Base-by-base conservation (phyloP, 2,797 vertebrate genomes). In the Manis javanica region DNA sequence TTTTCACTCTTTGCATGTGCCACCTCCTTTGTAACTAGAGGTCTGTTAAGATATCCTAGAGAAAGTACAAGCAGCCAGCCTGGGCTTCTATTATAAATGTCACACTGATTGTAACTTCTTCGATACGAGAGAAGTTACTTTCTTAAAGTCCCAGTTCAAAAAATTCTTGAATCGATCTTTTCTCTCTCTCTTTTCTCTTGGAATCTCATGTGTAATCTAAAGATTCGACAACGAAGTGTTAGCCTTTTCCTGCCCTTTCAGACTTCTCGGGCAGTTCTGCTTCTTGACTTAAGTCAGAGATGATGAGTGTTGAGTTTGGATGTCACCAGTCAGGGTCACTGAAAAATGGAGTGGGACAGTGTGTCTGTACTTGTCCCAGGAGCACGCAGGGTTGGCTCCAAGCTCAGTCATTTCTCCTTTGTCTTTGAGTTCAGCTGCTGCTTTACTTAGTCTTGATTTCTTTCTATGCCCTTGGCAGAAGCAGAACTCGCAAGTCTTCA, bases 81-180 rank as follows among this genome's bases (percentile, higher is more conserved):
- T 93, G 55, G 15, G 34, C 78, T 75, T 71, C 85, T 42, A 42
- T 3, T 77, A 10, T 51, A 46, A 72, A 84, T 69, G 57, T 69
- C 59, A 39, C 46, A n/a, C 31, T 66, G 8, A 29, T 79, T 37
- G 13, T 61, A 68, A 37, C 72, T 78, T 18, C 10, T 63, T 78
- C 55, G 19, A 26, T 57, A 64, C 0, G 26, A 16, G n/a, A 19
- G 10, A 95, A 23, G 24, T n/a, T 72, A 51, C 72, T 88, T 92
- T 78, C 91, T 86, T 61, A 81, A 87, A 87, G 87, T 46, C 3
- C 16, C 87, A 26, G 19, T 90, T 91, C 9, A 59, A 53, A 84
- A 53, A 55, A 46, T 81, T 46, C 11, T 59, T 7, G 39, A 8
- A 14, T 87, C 23, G 7, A 14, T 87, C 23, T 75, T 84, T 51